phyloP scores from a whole-genome alignment of 2,888 invertebrate species.

The Nephrotoma appendiculata region DNA sequence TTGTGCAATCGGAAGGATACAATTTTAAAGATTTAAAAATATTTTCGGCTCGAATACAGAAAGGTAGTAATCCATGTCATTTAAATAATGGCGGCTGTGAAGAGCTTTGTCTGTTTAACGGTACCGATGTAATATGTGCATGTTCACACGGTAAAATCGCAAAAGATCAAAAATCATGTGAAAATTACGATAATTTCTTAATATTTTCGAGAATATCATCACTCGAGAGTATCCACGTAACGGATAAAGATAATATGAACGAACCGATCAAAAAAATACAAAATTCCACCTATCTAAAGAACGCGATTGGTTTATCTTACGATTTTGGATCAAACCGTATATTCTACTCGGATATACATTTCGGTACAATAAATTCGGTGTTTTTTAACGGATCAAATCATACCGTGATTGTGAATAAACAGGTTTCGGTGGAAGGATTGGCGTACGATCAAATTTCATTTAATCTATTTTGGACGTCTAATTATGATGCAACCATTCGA shows the following conservation, averaged over 20 bases:
- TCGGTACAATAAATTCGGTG: conserved; percentile 69
- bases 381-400: conserved; percentile 66
- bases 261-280: conserved; percentile 62
- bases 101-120: conserved; percentile 64
- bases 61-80: conserved; percentile 47
- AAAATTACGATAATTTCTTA: conserved; percentile 63
- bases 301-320: conserved; percentile 73
- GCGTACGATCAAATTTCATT: conserved; percentile 55
- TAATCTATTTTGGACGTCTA: conserved; percentile 75
- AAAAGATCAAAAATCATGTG: conserved; percentile 49
- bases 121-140: conserved; percentile 51
- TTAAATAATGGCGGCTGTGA: conserved; percentile 56
- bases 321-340: conserved; percentile 53
- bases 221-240: conserved; percentile 68
- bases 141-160: conserved; percentile 71
- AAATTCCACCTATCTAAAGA: conserved; percentile 58
- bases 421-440: conserved; percentile 78
- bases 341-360: conserved; percentile 82
- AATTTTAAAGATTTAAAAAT: conserved; percentile 55
- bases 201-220: conserved; percentile 69
- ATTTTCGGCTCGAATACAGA: conserved; percentile 39
- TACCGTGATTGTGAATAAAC: conserved; percentile 51
- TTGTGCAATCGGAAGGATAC: conserved; percentile 44
- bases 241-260: conserved; percentile 55
- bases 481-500: conserved; percentile 56